Conservation (phyloP, 2,797 vertebrate genomes). For the Cryptoprocta ferox region DNA sequence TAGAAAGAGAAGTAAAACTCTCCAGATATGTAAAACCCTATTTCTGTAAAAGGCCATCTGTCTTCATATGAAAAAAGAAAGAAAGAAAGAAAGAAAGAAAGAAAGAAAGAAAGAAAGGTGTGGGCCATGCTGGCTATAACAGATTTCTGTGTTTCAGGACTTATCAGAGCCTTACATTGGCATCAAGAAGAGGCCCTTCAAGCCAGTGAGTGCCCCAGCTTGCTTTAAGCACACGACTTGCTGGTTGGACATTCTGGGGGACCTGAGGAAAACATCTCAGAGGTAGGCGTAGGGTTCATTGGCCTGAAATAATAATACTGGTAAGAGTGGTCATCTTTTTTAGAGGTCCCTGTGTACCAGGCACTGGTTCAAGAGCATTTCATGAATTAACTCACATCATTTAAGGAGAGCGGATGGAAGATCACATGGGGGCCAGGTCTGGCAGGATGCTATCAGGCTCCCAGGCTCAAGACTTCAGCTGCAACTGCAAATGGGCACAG, state of each 20-base stretch:
- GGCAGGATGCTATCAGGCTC: too few relatives aligned
- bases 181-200: too few relatives aligned
- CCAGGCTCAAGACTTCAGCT: neutral
- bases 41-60: neutral
- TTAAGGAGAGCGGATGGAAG: neutral
- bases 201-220: fast-evolving
- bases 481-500: neutral
- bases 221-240: too few relatives aligned
- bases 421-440: neutral
- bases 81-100: neutral
- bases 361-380: neutral
- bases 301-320: neutral
- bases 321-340: fast-evolving
- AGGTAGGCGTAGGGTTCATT: neutral
- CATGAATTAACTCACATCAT: neutral
- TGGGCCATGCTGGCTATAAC: neutral
- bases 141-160: neutral
- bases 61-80: neutral
- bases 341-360: neutral
- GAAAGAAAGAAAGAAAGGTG: neutral
- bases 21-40: neutral
- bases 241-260: fast-evolving
- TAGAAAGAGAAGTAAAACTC: neutral
- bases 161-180: neutral
- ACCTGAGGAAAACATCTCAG: neutral